Conservation (phyloP, 2,888 invertebrate species). For the Phaonia tiefii region DNA sequence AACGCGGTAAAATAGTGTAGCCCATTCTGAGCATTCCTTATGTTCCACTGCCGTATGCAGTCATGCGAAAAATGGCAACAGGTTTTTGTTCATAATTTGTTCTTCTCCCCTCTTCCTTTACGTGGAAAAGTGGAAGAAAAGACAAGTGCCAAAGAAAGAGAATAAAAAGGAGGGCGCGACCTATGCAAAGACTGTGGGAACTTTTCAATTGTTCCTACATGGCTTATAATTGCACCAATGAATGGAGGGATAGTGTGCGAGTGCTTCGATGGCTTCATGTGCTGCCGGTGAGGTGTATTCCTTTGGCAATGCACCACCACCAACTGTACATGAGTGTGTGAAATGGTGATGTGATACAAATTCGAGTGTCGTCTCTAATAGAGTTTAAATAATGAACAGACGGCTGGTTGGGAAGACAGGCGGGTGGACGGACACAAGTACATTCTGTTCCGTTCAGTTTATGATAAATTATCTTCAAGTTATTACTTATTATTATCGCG, state of each 20-base stretch:
- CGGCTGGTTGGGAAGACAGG: not conserved
- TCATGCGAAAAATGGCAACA: slow-evolving; percentile 64
- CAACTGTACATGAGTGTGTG: slow-evolving; percentile 43
- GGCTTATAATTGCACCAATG: slow-evolving; percentile 49
- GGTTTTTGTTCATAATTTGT: slow-evolving; percentile 48
- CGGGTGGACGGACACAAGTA: slow-evolving; percentile 40
- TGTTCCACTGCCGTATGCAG: slow-evolving; percentile 42
- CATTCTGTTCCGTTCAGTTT: slow-evolving; percentile 26
- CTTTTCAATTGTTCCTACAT: slow-evolving; percentile 75
- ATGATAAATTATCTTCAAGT: slow-evolving; percentile 53
- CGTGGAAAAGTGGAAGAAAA: slow-evolving; percentile 9
- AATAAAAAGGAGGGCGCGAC: slow-evolving; percentile 50
- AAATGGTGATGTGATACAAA: slow-evolving; percentile 48
- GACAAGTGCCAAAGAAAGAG: slow-evolving; percentile 1
- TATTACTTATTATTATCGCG: slow-evolving; percentile 32
- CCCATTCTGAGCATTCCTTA: slow-evolving; percentile 14
- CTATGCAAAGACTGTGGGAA: slow-evolving; percentile 73
- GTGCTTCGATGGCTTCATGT: slow-evolving; percentile 49
- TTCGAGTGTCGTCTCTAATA: slow-evolving; percentile 25
- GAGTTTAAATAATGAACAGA: not conserved
- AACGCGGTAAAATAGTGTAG: not conserved
- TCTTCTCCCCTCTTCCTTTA: not conserved
- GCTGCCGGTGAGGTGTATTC: slow-evolving; percentile 1
- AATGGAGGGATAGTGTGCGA: slow-evolving; percentile 21
- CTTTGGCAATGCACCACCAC: not conserved